Conservation (phyloP, 2,888 invertebrate species). For the Rotaria macrura region DNA sequence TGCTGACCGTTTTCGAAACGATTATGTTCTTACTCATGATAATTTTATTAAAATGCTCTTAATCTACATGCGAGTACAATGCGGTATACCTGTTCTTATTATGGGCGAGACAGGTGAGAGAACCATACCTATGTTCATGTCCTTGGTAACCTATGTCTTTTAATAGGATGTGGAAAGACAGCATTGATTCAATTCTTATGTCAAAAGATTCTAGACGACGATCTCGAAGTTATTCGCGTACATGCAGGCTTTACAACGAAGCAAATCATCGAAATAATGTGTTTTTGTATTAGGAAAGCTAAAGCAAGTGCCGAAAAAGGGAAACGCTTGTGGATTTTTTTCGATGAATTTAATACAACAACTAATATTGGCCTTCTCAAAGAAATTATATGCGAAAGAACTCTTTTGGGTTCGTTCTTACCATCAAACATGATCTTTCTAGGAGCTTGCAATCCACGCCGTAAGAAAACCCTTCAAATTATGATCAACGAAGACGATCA, state of each 20-base stretch:
- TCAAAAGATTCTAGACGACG: slow-evolving; percentile 39
- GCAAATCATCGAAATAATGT: slow-evolving; percentile 41
- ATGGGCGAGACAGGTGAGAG: slow-evolving; percentile 48
- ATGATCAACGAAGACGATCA: neutral
- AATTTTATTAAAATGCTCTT: slow-evolving; percentile 46
- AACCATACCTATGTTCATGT: no score
- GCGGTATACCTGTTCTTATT: slow-evolving; percentile 46
- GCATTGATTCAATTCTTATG: slow-evolving; percentile 44
- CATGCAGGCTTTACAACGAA: slow-evolving; percentile 43
- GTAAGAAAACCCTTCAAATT: slow-evolving; percentile 38
- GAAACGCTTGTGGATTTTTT: slow-evolving; percentile 22
- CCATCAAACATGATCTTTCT: slow-evolving; percentile 35
- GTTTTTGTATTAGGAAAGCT: slow-evolving; percentile 40
- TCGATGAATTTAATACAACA: slow-evolving; percentile 48
- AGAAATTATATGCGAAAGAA: slow-evolving; percentile 45
- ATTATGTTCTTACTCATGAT: slow-evolving; percentile 45
- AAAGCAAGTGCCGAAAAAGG: slow-evolving; percentile 19
- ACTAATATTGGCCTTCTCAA: slow-evolving; percentile 45
- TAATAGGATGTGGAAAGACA: slow-evolving; percentile 46
- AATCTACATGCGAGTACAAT: slow-evolving; percentile 45
- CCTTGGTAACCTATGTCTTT: no score
- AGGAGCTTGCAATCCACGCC: slow-evolving; percentile 45
- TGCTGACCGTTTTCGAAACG: neutral
- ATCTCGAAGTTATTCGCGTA: slow-evolving; percentile 36
- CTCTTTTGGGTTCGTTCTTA: slow-evolving; percentile 39